Evolutionary conservation across 2,113 vertebrate species (phyloP).

Genomic region (Grammomys surdaster): DNA sequence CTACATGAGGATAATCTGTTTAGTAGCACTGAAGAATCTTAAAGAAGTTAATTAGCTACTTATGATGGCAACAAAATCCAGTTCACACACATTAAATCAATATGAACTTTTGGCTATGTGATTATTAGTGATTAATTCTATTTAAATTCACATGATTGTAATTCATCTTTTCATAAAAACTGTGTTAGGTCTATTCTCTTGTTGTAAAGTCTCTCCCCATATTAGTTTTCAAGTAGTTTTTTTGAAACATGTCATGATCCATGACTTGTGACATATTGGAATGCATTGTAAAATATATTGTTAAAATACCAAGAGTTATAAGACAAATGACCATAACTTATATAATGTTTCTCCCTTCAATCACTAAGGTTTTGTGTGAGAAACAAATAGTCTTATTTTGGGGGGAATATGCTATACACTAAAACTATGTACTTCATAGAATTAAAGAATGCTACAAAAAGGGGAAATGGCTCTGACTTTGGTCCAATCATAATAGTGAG

Average conservation of each 20-base stretch:
- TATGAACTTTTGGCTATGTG: neutral
- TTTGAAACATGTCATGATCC: constrained; percentile 38
- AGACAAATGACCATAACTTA: constrained; percentile 29
- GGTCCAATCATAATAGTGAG: neutral
- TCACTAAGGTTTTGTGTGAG: neutral
- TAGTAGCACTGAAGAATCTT: neutral
- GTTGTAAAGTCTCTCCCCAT: neutral
- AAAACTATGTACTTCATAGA: neutral
- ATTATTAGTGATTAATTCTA: neutral
- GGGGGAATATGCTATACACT: neutral
- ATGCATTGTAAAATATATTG: constrained; percentile 24
- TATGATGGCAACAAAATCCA: neutral
- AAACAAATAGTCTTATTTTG: constrained; percentile 12
- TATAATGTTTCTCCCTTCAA: constrained; percentile 25
- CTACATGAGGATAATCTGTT: neutral
- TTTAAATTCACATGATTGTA: constrained; percentile 6
- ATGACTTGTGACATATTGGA: constrained; percentile 18
- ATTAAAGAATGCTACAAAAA: neutral
- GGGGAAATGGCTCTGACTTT: neutral
- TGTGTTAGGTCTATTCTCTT: constrained; percentile 3
- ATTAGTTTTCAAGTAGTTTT: constrained; percentile 17
- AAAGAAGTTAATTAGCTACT: neutral
- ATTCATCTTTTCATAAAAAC: constrained; percentile 19
- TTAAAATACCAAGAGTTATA: neutral
- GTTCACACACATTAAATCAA: neutral